These are phyloP conservation scores for Drosophila infuscata DNA, from an alignment of 2,888 invertebrate species.

Conservation along the genomic window DNA sequence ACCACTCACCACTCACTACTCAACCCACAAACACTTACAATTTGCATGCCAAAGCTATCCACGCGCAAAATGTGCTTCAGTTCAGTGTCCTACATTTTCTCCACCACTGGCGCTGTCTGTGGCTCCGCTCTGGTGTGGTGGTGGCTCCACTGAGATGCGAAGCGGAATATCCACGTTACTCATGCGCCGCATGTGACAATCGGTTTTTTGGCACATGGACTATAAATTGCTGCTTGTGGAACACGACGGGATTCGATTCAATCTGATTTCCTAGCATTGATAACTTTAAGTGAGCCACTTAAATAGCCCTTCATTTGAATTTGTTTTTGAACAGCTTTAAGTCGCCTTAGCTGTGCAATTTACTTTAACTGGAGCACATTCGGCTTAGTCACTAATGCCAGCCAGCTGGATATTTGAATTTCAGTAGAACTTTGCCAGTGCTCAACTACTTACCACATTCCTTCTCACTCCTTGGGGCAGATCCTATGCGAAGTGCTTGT, in stretches of 20 bases:
- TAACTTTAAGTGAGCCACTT: constrained; percentile 22
- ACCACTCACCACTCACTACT: background rate
- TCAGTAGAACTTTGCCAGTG: background rate
- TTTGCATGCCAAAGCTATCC: constrained; percentile 45
- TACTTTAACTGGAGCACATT: background rate
- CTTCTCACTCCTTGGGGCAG: background rate
- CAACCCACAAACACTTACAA: constrained; percentile 27
- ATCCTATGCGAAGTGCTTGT: background rate
- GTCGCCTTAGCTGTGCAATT: background rate
- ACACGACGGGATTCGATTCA: constrained; percentile 3
- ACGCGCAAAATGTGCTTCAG: constrained; percentile 31
- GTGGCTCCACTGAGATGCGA: background rate
- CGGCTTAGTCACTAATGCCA: background rate
- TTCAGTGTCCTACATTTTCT: background rate
- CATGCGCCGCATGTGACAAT: constrained; percentile 31
- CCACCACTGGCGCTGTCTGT: background rate
- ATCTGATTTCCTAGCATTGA: constrained; percentile 29
- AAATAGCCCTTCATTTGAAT: constrained; percentile 19
- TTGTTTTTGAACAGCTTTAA: background rate
- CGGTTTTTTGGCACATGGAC: background rate
- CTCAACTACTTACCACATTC: background rate
- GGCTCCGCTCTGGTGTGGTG: background rate
- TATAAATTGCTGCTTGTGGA: constrained; percentile 21
- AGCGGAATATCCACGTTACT: constrained; percentile 21
- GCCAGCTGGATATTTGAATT: background rate